Evolutionary conservation across 1,140 invertebrate genomes (phyloP).

Genomic region (Diachasma alloeum): DNA sequence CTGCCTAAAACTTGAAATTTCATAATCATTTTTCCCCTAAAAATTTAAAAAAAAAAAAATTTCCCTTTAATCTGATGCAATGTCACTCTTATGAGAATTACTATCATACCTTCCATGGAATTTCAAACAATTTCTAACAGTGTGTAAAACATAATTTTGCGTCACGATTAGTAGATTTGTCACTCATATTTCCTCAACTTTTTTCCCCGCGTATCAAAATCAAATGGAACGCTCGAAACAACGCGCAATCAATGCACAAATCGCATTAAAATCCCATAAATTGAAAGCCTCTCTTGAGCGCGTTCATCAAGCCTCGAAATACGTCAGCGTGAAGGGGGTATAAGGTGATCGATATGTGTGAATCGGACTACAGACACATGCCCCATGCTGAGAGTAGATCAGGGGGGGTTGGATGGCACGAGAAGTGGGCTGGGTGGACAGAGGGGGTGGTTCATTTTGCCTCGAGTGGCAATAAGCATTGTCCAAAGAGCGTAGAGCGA

Average conservation of each 20-base stretch:
- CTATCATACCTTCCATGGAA: too few species aligned
- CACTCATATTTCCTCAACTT: too few species aligned
- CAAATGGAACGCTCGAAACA: not conserved
- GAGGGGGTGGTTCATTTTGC: slow-evolving; percentile 32
- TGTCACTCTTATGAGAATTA: too few species aligned
- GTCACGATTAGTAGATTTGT: too few species aligned
- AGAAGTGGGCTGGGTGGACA: not conserved
- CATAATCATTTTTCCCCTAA: too few species aligned
- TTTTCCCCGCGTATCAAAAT: not conserved
- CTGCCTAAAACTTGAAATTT: too few species aligned
- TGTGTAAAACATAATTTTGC: too few species aligned
- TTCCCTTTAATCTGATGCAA: too few species aligned
- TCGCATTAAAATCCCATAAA: not conserved
- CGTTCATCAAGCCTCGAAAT: not conserved
- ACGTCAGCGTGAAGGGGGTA: not conserved
- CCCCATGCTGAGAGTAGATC: not conserved
- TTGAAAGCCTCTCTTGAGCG: not conserved
- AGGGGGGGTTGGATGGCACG: not conserved
- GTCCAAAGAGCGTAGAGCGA: slow-evolving; percentile 28
- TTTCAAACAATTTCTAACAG: too few species aligned
- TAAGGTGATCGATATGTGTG: not conserved
- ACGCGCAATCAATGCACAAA: not conserved
- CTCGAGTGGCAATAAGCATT: slow-evolving; percentile 41
- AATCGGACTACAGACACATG: not conserved
- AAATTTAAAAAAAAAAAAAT: too few species aligned